Evolutionary conservation across 2,797 vertebrate genomes (phyloP).

Genomic region (Poeciliopsis infans): DNA sequence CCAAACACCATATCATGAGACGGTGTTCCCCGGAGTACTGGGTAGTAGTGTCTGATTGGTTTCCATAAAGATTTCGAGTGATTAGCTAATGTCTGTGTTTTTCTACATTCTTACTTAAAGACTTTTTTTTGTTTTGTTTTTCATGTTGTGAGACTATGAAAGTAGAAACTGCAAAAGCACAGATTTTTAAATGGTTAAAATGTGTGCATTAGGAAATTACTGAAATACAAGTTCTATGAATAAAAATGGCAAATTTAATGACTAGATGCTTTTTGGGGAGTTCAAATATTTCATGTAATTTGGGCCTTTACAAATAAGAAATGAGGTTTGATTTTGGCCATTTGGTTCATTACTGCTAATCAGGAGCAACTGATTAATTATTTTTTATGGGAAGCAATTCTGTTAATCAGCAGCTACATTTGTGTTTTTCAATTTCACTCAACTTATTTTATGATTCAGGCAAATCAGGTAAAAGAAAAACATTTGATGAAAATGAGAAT

Average conservation of each 20-base stretch:
- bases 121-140: neutral
- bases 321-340: neutral
- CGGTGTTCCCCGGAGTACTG: constrained; percentile 17
- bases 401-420: neutral
- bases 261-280: neutral
- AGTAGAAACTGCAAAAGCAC: too few relatives aligned
- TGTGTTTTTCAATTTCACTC: neutral
- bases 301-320: neutral
- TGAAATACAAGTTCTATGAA: neutral
- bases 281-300: neutral
- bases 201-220: neutral
- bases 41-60: too few relatives aligned
- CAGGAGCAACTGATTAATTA: neutral
- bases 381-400: neutral
- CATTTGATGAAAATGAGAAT: neutral
- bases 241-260: neutral
- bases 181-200: neutral
- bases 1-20: constrained; percentile 10
- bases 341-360: neutral
- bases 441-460: neutral
- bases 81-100: neutral
- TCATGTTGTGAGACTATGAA: too few relatives aligned
- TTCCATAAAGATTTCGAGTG: neutral
- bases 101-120: neutral
- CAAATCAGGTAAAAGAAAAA: neutral